These are phyloP conservation scores for Epinephelus cyanopodus DNA, from an alignment of 2,113 vertebrate genomes.

Conservation along the genomic window DNA sequence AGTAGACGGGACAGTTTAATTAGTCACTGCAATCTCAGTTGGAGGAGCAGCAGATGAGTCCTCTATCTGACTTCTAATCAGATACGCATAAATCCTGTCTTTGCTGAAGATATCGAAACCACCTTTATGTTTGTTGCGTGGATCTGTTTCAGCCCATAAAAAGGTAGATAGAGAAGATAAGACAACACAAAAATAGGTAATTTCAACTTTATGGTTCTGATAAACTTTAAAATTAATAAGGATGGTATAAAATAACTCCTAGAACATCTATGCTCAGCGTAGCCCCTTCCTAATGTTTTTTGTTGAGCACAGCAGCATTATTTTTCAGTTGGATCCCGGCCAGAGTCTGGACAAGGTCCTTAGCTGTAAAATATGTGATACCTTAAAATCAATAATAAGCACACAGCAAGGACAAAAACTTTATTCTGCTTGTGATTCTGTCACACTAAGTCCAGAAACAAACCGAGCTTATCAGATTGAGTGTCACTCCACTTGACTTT, in stretches of 20 bases:
- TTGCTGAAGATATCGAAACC: background rate
- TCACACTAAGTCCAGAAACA: background rate
- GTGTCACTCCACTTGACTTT: background rate
- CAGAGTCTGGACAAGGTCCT: background rate
- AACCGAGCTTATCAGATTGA: background rate
- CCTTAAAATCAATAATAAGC: constrained; percentile 3
- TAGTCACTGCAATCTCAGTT: constrained; percentile 53
- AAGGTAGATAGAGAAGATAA: background rate
- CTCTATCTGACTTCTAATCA: constrained; percentile 32
- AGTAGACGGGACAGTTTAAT: constrained; percentile 61
- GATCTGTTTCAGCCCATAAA: constrained; percentile 1
- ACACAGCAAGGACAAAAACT: background rate
- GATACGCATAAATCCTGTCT: constrained; percentile 23
- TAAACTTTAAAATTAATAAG: background rate
- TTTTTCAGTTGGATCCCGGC: background rate
- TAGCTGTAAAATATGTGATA: constrained; percentile 7
- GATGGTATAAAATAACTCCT: background rate
- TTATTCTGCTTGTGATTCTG: background rate
- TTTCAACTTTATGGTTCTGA: background rate
- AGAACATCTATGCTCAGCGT: background rate
- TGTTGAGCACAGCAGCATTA: background rate
- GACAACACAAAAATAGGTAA: background rate
- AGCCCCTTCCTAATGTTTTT: background rate
- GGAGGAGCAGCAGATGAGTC: constrained; percentile 20
- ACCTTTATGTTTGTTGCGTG: background rate